Percentiles rank a stretch among this genome's conserved stretches.
Evolutionary conservation across 1,140 invertebrate genomes (phyloP).

Genomic region (Caerostris darwini): DNA sequence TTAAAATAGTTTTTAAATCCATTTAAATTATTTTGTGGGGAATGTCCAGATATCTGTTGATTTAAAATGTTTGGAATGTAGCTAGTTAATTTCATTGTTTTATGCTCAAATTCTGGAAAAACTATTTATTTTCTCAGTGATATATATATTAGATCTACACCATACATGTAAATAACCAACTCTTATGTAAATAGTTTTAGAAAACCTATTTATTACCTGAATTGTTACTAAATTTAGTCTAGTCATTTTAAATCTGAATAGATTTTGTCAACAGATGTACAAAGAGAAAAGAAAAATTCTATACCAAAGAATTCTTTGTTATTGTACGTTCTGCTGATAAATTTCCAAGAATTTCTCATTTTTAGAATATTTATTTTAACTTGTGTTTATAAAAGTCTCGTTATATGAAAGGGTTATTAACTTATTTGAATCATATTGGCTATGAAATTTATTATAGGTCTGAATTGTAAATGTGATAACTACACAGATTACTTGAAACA

Average conservation of each 20-base stretch:
- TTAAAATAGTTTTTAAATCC: background rate
- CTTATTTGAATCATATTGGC: background rate
- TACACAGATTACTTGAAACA: background rate
- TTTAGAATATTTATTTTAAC: slow-evolving; percentile 23
- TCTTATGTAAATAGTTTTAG: slow-evolving; percentile 66
- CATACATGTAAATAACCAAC: slow-evolving; percentile 44
- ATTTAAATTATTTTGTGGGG: background rate
- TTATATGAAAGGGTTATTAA: background rate
- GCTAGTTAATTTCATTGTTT: slow-evolving; percentile 40
- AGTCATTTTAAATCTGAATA: slow-evolving; percentile 63
- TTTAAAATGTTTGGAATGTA: slow-evolving; percentile 61
- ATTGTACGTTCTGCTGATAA: slow-evolving; percentile 19
- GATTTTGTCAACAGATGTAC: background rate
- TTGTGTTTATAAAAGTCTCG: background rate
- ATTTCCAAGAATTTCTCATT: slow-evolving; percentile 20
- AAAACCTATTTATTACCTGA: slow-evolving; percentile 20
- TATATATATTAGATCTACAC: slow-evolving; percentile 31
- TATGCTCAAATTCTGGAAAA: slow-evolving; percentile 51
- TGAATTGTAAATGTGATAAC: slow-evolving; percentile 7
- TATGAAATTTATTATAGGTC: background rate
- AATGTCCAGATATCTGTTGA: background rate
- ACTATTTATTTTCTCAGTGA: background rate
- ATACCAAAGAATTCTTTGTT: slow-evolving; percentile 18
- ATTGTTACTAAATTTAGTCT: slow-evolving; percentile 69
- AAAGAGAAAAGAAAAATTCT: background rate